Conservation (phyloP, 2,113 vertebrate genomes). For the Myocastor coypus region DNA sequence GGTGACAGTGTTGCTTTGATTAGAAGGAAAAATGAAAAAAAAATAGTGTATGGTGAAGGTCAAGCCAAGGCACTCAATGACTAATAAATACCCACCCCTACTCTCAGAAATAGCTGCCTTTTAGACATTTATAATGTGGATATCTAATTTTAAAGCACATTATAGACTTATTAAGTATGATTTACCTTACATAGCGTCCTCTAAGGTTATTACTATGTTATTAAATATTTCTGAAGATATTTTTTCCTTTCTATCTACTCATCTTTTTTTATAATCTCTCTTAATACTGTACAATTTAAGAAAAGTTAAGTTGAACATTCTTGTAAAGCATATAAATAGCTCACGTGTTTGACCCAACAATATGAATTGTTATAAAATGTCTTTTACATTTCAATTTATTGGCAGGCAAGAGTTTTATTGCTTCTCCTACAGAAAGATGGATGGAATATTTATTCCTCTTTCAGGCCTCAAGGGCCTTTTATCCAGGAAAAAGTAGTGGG, state of each 20-base stretch:
- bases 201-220: slow-evolving; percentile 22
- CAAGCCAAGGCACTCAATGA: neutral
- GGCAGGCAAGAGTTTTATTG: slow-evolving; percentile 50
- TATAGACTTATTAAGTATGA: neutral
- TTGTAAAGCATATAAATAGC: slow-evolving; percentile 10
- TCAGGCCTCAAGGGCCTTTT: slow-evolving; percentile 44
- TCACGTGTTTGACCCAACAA: neutral
- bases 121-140: neutral
- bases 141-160: neutral
- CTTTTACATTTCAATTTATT: slow-evolving; percentile 59
- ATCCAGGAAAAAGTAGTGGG: slow-evolving; percentile 34
- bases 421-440: slow-evolving; percentile 26
- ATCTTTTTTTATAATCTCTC: slow-evolving; percentile 9
- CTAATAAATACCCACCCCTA: neutral
- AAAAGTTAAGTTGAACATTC: slow-evolving; percentile 33
- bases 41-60: neutral
- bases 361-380: slow-evolving; percentile 55
- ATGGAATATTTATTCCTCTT: slow-evolving; percentile 54
- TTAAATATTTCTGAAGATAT: slow-evolving; percentile 59
- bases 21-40: neutral
- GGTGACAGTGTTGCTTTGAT: neutral
- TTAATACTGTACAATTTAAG: slow-evolving; percentile 51
- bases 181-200: neutral
- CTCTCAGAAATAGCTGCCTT: slow-evolving; percentile 39
- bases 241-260: neutral